Percentiles rank a stretch among this genome's conserved stretches.
Evolutionary conservation across 2,797 vertebrate species (phyloP).

Genomic region (Ctenosaura bakeri): DNA sequence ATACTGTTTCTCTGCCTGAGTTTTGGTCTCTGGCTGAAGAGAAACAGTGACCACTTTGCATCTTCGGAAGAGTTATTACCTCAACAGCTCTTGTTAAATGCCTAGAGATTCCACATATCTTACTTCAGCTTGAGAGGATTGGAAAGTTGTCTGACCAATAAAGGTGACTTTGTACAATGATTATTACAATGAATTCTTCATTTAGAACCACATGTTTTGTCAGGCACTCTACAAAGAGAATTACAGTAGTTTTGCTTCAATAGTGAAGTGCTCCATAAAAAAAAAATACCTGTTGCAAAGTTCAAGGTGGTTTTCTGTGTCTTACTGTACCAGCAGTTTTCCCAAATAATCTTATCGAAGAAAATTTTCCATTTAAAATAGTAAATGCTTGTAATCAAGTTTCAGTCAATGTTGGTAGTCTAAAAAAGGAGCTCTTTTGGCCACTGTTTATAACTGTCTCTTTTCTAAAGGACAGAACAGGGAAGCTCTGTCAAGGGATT

Average conservation of each 20-base stretch:
- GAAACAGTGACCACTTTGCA: slow-evolving; percentile 49
- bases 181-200: slow-evolving; percentile 24
- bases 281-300: neutral
- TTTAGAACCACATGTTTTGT: slow-evolving; percentile 3
- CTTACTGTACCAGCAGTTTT: neutral
- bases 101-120: neutral
- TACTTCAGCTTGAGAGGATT: slow-evolving; percentile 23
- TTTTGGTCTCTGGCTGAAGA: slow-evolving; percentile 56
- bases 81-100: neutral
- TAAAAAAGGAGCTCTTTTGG: neutral
- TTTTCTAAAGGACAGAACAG: neutral
- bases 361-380: neutral
- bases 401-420: neutral
- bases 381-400: neutral
- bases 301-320: neutral
- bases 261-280: slow-evolving; percentile 21
- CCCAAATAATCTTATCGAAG: neutral
- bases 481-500: neutral
- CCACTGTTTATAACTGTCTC: neutral
- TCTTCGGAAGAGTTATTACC: neutral
- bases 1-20: slow-evolving; percentile 67
- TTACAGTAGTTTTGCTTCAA: slow-evolving; percentile 37
- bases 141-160: neutral
- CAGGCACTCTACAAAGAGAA: neutral
- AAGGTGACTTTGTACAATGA: slow-evolving; percentile 13